These are phyloP conservation scores for Formicarius rufipectus DNA, from an alignment of 2,113 vertebrate genomes.

Conservation along the genomic window DNA sequence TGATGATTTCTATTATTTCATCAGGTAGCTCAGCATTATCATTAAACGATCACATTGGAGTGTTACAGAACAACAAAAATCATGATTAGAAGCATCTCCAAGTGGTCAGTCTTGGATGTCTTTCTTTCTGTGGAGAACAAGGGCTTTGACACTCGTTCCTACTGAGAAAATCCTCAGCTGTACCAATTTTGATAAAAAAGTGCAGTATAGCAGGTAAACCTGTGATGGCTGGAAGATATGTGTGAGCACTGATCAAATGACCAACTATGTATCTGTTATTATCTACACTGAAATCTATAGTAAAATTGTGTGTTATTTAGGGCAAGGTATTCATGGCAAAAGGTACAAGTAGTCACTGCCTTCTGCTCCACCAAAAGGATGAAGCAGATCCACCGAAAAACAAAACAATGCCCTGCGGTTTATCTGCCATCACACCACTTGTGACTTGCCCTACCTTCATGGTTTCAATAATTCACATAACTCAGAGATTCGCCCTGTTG, in stretches of 20 bases:
- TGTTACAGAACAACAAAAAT: no score
- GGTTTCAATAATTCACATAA: neutral
- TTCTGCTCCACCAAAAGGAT: neutral
- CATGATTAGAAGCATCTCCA: no score
- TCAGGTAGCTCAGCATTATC: no score
- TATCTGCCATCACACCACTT: fast-evolving
- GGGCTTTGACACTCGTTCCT: neutral
- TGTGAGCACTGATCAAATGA: neutral
- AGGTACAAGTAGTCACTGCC: neutral
- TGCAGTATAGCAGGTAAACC: neutral
- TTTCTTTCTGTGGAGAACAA: no score
- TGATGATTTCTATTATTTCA: no score
- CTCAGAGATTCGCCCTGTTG: neutral
- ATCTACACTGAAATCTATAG: neutral
- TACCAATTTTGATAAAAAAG: neutral
- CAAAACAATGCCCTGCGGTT: no score
- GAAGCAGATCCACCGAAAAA: neutral
- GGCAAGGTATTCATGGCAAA: neutral
- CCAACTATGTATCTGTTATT: neutral
- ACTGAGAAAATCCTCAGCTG: neutral
- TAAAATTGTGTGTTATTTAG: neutral
- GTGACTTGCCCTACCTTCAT: neutral
- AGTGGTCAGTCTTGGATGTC: no score
- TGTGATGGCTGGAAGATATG: neutral
- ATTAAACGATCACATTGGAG: no score